Percentiles rank a stretch among this genome's conserved stretches.
These are phyloP conservation scores for Nasonia vitripennis DNA, from an alignment of 1,140 invertebrate genomes.

Conservation along the genomic window DNA sequence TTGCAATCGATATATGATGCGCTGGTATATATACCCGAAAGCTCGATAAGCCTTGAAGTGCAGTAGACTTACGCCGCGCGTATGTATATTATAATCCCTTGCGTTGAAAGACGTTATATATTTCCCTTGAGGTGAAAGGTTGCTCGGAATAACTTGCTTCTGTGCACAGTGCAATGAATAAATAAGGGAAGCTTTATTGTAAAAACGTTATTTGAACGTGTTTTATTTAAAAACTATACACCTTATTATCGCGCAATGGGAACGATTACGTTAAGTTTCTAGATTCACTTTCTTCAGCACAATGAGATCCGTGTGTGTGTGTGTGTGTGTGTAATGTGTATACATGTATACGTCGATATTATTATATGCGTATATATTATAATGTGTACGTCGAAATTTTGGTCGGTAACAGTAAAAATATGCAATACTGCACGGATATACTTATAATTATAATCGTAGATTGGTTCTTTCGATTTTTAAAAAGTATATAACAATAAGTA, in stretches of 20 bases:
- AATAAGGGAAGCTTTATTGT: neutral
- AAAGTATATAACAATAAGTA: neutral
- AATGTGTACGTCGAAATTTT: neutral
- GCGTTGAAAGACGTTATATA: no score
- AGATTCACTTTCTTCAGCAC: neutral
- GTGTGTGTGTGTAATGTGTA: neutral
- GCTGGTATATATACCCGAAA: neutral
- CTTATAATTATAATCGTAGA: neutral
- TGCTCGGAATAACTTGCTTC: no score
- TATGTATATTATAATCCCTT: no score
- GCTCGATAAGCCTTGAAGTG: neutral
- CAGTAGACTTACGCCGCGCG: neutral
- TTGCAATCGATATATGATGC: neutral
- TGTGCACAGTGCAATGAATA: neutral
- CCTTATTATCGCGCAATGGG: neutral
- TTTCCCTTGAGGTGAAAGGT: no score
- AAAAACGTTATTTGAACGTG: neutral
- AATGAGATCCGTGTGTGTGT: neutral
- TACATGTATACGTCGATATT: neutral
- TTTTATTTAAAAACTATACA: slow-evolving; percentile 9
- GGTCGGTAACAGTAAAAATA: neutral
- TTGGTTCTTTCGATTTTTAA: neutral
- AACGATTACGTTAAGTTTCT: neutral
- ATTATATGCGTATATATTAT: neutral
- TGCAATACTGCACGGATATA: neutral